Evolutionary conservation across 2,888 invertebrate species (phyloP), one percentile per base, ranked within the genome.

Genomic region (Stomorhina lunata): DNA sequence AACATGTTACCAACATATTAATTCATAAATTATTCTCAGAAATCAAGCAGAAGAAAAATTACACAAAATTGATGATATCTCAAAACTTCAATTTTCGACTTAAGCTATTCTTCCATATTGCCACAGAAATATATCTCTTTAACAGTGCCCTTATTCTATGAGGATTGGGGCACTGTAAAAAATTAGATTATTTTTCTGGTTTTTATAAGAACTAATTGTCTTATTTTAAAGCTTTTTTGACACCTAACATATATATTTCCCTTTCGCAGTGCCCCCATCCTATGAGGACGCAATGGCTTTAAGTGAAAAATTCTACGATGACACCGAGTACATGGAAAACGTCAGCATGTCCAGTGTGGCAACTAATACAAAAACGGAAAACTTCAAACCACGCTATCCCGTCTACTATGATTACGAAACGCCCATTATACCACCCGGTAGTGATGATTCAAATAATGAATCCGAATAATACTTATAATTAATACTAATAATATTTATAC

Each of bases 381-480:
- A 88, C 71, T 90, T 90, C 84, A 90, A 90, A 85, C 90, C 90
- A 83, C 90, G 90, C 84, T 90, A 90, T 84, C 90, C 90, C 84
- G 91, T 90, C 85, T 90, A 90, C 86, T 90, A 90, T 86, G 89
- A 90, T 50, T 90, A 89, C 80, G 88, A 90, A 87, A 90, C 90
- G 84, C 90, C 90, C 87, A 90, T 88, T 84, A 90, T 90, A 90
- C 90, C 90, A 89, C 90, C 90, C 89, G 90, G 90, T 90, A 90
- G 89, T 90, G 90, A 90, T 87, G 90, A 90, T 88, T 89, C 89
- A 82, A 87, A 81, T 61, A 71, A 53, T 76, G 82, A 82, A 76
- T 82, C 82, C 10, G 80, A 82, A 59, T 82, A 82, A 59, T 69
- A 65, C 22, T 68, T 63, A 48, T 40, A n/a, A n/a, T n/a, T n/a